A percentile compares a stretch with the other conserved stretches of the same genome.
Conservation (phyloP, 2,797 vertebrate species). For the Silurus lanzhouensis region DNA sequence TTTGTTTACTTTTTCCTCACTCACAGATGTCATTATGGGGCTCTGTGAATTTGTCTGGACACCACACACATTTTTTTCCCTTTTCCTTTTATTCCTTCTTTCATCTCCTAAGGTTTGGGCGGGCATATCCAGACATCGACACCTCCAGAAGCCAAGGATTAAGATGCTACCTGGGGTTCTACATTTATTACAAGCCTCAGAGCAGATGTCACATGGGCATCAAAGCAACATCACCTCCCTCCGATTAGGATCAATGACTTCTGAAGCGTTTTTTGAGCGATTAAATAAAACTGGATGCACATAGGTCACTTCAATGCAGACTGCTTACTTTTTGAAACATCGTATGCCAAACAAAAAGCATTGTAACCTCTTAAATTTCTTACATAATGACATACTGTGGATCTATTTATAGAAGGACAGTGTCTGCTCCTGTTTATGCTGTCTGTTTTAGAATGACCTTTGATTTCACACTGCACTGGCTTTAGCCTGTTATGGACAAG, state of each 20-base stretch:
- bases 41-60: conserved; percentile 56
- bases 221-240: conserved; percentile 53
- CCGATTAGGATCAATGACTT: conserved; percentile 73
- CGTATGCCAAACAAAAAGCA: conserved; percentile 61
- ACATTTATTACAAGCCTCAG: conserved; percentile 63
- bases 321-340: conserved; percentile 44
- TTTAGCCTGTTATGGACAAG: conserved; percentile 78
- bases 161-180: conserved; percentile 68
- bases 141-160: conserved; percentile 71
- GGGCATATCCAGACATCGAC: conserved; percentile 71
- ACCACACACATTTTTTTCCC: not conserved
- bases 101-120: conserved; percentile 59
- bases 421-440: conserved; percentile 71
- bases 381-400: conserved; percentile 63
- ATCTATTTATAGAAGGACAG: conserved; percentile 76
- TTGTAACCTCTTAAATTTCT: conserved; percentile 64
- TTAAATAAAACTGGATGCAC: conserved; percentile 66
- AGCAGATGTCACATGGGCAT: conserved; percentile 44
- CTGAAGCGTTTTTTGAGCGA: conserved; percentile 67
- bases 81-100: conserved; percentile 58
- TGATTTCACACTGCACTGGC: conserved; percentile 81
- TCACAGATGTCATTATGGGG: conserved; percentile 62
- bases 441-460: conserved; percentile 79
- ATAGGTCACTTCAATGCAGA: conserved; percentile 60
- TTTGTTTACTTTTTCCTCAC: conserved; percentile 60